Conservation (phyloP, 2,888 invertebrate genomes). For the Dolichopus griseipennis region DNA sequence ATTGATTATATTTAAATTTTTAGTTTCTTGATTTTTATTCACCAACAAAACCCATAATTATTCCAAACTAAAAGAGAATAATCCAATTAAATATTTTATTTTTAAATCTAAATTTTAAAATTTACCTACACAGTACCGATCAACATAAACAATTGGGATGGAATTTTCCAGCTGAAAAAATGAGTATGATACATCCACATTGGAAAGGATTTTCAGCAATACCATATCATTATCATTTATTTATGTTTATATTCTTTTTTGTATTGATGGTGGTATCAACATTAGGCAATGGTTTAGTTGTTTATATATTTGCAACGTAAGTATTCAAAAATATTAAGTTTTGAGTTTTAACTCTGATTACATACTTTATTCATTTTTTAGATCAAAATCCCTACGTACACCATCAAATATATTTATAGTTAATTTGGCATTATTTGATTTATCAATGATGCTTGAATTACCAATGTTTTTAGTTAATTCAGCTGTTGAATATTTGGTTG, state of each 20-base stretch:
- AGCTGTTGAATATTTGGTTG: conserved; percentile 51
- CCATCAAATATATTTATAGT: conserved; percentile 63
- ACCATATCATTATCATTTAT: conserved; percentile 56
- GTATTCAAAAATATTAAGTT: conserved; percentile 31
- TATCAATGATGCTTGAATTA: conserved; percentile 61
- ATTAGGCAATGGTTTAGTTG: conserved; percentile 60
- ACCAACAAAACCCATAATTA: too few relatives aligned
- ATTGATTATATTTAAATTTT: too few relatives aligned
- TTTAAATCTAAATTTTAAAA: too few relatives aligned
- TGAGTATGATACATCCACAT: conserved; percentile 58
- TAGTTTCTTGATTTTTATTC: too few relatives aligned
- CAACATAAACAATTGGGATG: conserved; percentile 49
- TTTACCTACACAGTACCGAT: too few relatives aligned
- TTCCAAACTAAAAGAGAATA: too few relatives aligned
- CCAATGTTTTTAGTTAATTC: conserved; percentile 56
- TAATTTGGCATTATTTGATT: conserved; percentile 60
- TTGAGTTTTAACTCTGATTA: too few relatives aligned
- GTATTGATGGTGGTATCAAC: conserved; percentile 53
- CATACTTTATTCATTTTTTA: too few relatives aligned
- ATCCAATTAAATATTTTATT: too few relatives aligned
- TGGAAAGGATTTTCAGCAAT: conserved; percentile 61
- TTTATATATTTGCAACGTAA: conserved; percentile 67
- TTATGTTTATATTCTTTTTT: conserved; percentile 56
- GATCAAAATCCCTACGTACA: conserved; percentile 58
- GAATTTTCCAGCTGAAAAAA: conserved; percentile 58